Base-by-base conservation (phyloP, 2,113 vertebrate genomes). In the Callospermophilus lateralis region DNA sequence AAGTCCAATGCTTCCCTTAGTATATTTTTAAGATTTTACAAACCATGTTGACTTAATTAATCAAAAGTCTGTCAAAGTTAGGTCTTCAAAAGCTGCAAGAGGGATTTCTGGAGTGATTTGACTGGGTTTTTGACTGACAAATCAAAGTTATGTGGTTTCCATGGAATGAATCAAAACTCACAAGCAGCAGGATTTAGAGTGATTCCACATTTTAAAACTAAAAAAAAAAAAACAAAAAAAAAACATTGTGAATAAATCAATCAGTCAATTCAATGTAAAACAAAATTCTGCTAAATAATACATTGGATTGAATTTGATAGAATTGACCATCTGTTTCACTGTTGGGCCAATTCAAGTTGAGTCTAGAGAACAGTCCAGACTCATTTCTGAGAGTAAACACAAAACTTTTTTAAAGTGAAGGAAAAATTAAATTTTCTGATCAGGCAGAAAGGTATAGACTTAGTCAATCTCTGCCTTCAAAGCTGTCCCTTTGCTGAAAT, bases 371-470 rank as follows among this genome's bases (percentile, higher is more conserved):
- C 9, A 72, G 61, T 95, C 45, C 76, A 92, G 87, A 93, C 96
- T 73, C 76, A 80, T 78, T 95, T 93, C 89, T 96, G 79, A 95
- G 22, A 91, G 76, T 68, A 89, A 97, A 96, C 65, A 96, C 13
- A 92, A 91, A 94, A 89, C 37, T 94, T 91, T 91, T 95, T 89
- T 63, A 55, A 96, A 97, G 93, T n/a, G 51, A 80, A 73, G 22
- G 53, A 76, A 93, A 97, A 96, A 96, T 93, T 96, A 96, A 97
- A 86, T 93, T 95, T 93, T 93, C 58, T 81, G 39, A 93, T 92
- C 65, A 67, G 90, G 84, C 22, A 87, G 90, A 87, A 89, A 97
- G 42, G 78, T 89, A 87, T 48, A 90, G 81, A 89, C 39, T 94
- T 83, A 92, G 93, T 93, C 89, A 89, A 87, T 95, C 81, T 96